These are phyloP conservation scores for Microchrysa polita DNA, from an alignment of 2,888 invertebrate species.

Conservation along the genomic window DNA sequence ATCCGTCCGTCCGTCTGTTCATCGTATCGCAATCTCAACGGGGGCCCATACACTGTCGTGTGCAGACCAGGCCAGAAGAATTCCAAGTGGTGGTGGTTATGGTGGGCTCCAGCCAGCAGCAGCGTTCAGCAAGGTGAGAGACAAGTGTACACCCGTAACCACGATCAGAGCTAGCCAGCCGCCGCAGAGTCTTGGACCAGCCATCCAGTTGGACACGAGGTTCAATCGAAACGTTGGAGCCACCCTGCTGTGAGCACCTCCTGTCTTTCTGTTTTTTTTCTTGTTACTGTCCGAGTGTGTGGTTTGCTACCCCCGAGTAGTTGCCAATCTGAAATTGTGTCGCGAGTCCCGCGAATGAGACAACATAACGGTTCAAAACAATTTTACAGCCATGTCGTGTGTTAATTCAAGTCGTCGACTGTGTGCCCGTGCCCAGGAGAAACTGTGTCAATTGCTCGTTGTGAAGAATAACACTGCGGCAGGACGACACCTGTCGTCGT, in stretches of 20 bases:
- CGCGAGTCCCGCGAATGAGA: slow-evolving; percentile 46
- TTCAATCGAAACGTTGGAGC: slow-evolving; percentile 47
- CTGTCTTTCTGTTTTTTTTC: too few species aligned
- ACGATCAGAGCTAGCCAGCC: neutral
- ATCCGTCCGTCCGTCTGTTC: neutral
- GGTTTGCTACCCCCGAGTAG: too few species aligned
- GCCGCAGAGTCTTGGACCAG: slow-evolving; percentile 30
- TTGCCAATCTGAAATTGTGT: slow-evolving; percentile 23
- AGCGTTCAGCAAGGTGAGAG: slow-evolving; percentile 32
- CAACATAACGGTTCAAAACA: slow-evolving; percentile 72
- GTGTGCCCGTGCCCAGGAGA: slow-evolving; percentile 83
- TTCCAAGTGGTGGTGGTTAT: neutral
- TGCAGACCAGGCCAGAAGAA: too few species aligned
- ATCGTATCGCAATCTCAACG: too few species aligned
- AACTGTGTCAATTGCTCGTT: slow-evolving; percentile 81
- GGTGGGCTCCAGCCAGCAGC: slow-evolving; percentile 27
- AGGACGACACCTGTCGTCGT: slow-evolving; percentile 4
- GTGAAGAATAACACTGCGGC: slow-evolving; percentile 29
- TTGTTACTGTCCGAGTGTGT: too few species aligned
- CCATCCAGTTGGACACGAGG: slow-evolving; percentile 27
- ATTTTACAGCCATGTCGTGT: slow-evolving; percentile 85
- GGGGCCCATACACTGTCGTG: too few species aligned
- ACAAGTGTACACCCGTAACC: too few species aligned
- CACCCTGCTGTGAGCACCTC: slow-evolving; percentile 48
- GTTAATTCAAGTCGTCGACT: slow-evolving; percentile 83